Evolutionary conservation across 2,797 vertebrate species (phyloP).

Genomic region (Myripristis murdjan): DNA sequence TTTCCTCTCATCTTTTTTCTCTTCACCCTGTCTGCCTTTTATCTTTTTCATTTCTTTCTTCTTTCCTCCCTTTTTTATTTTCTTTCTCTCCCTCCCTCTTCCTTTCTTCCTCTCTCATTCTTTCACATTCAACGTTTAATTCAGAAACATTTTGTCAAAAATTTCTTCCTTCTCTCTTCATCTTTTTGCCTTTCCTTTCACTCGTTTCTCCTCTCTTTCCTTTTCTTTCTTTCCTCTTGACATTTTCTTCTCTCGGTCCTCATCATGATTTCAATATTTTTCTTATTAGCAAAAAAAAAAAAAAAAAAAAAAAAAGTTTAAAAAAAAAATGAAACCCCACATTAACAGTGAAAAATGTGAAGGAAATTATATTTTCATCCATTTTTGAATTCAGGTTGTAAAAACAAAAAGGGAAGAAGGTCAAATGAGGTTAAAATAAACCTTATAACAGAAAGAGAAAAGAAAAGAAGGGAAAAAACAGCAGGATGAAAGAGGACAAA

Average conservation of each 20-base stretch:
- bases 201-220: background rate
- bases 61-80: background rate
- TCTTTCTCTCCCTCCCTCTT: background rate
- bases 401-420: too few relatives aligned
- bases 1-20: background rate
- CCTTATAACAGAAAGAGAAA: background rate
- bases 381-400: too few relatives aligned
- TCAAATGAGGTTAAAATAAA: too few relatives aligned
- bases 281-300: background rate
- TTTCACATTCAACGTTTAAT: too few relatives aligned
- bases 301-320: too few relatives aligned
- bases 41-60: background rate
- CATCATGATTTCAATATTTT: background rate
- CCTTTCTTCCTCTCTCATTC: too few relatives aligned
- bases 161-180: too few relatives aligned
- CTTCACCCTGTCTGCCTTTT: background rate
- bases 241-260: background rate
- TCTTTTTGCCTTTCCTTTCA: background rate
- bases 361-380: too few relatives aligned
- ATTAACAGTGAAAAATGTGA: too few relatives aligned
- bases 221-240: background rate
- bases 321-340: too few relatives aligned
- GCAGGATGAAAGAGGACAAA: slow-evolving; percentile 64
- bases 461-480: too few relatives aligned
- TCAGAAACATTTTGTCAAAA: too few relatives aligned